phyloP scores from a whole-genome alignment of 2,797 vertebrate species.

The Amblyopsis hoosieri region DNA sequence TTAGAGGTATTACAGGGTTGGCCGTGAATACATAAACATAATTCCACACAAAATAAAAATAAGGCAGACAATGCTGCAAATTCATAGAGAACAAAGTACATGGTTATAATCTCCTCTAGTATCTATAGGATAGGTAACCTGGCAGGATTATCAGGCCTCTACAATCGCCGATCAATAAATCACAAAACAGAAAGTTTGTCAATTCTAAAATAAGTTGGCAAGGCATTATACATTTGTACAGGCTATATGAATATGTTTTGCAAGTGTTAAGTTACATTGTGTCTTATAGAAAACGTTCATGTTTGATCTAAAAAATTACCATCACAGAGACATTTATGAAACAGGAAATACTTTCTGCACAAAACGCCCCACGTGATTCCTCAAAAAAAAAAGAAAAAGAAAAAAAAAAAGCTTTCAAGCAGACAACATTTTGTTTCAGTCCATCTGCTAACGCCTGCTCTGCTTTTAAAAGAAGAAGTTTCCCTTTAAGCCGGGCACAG shows the following conservation, averaged over 20 bases:
- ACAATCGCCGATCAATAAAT: constrained; percentile 12
- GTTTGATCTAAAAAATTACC: constrained; percentile 37
- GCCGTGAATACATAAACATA: constrained; percentile 60
- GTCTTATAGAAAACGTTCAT: constrained; percentile 5
- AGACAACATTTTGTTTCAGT: constrained; percentile 62
- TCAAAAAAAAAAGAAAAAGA: constrained; percentile 17
- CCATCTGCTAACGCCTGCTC: constrained; percentile 54
- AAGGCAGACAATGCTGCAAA: background rate
- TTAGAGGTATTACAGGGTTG: constrained; percentile 67
- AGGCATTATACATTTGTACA: too few species aligned
- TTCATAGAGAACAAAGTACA: constrained; percentile 44
- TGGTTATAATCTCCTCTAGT: constrained; percentile 17
- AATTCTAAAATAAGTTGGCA: background rate
- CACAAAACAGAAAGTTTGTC: background rate
- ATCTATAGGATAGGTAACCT: constrained; percentile 10
- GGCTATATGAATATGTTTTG: constrained; percentile 29
- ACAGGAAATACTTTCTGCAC: constrained; percentile 73
- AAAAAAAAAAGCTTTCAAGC: constrained; percentile 27
- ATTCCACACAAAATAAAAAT: constrained; percentile 30
- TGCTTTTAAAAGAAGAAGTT: constrained; percentile 73
- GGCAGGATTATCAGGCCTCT: constrained; percentile 32
- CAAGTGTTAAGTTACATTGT: constrained; percentile 40
- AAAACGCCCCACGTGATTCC: constrained; percentile 57
- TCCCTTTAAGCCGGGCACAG: constrained; percentile 76
- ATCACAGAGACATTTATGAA: constrained; percentile 45